A percentile compares a stretch with the other conserved stretches of the same genome.
These are phyloP conservation scores for Danio aesculapii DNA, from an alignment of 2,797 vertebrate species.

Conservation along the genomic window DNA sequence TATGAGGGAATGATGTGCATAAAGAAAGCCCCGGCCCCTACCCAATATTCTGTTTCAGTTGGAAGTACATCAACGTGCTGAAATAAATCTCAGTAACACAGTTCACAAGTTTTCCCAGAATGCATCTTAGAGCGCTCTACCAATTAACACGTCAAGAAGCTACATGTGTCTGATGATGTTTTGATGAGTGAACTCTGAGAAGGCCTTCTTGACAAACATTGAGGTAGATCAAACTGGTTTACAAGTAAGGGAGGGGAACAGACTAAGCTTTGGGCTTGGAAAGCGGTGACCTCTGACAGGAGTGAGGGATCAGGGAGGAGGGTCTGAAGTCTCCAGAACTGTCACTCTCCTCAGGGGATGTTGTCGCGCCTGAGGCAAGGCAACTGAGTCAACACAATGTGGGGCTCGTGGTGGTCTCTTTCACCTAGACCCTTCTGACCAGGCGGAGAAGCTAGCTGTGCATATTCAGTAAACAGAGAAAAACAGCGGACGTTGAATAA, in stretches of 20 bases:
- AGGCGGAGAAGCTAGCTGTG: conserved; percentile 64
- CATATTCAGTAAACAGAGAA: conserved; percentile 68
- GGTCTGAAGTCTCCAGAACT: conserved; percentile 62
- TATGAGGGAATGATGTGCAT: too few relatives aligned
- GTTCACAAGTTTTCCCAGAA: not conserved
- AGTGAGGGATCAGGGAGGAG: conserved; percentile 56
- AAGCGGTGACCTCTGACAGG: conserved; percentile 57
- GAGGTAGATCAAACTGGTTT: conserved; percentile 47
- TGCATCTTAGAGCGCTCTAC: not conserved
- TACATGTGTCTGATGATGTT: conserved; percentile 7
- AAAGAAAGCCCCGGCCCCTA: too few relatives aligned
- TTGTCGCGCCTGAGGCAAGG: conserved; percentile 74
- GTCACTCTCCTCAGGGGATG: conserved; percentile 74
- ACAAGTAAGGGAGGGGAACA: conserved; percentile 57
- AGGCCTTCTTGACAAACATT: conserved; percentile 65
- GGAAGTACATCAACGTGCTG: too few relatives aligned
- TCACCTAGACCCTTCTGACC: conserved; percentile 66
- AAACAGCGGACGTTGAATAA: conserved; percentile 75
- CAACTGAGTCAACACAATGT: conserved; percentile 78
- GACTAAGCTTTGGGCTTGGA: conserved; percentile 69
- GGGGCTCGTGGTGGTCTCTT: conserved; percentile 63
- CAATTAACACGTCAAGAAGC: not conserved
- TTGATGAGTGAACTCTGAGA: conserved; percentile 41
- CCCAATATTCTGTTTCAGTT: too few relatives aligned
- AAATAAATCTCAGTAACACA: too few relatives aligned